Conservation (phyloP, 2,888 invertebrate genomes). For the Chydorus sphaericus region DNA sequence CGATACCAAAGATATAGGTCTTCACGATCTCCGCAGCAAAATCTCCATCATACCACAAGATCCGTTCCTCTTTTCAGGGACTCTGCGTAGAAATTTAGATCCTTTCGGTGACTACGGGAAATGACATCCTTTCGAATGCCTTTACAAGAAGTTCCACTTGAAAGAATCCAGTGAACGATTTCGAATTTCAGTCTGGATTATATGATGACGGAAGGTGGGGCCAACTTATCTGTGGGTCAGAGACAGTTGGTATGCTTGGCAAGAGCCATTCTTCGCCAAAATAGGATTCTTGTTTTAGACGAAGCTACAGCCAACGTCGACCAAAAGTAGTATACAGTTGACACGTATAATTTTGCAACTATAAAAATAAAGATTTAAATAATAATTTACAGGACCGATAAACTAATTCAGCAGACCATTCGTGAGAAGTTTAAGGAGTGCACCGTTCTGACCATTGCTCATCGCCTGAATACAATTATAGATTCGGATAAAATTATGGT, state of each 20-base stretch:
- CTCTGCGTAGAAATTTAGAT: constrained; percentile 76
- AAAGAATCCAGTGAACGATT: constrained; percentile 47
- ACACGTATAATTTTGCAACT: neutral
- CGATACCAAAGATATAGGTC: constrained; percentile 64
- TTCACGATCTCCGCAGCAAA: constrained; percentile 51
- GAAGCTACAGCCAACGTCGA: constrained; percentile 93
- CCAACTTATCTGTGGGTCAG: constrained; percentile 79
- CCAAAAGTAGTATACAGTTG: constrained; percentile 42
- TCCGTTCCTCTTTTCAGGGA: constrained; percentile 79
- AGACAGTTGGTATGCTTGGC: constrained; percentile 79
- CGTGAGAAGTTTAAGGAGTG: constrained; percentile 12
- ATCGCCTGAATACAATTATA: constrained; percentile 15
- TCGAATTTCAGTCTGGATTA: constrained; percentile 50
- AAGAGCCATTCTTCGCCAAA: constrained; percentile 67
- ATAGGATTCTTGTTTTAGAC: constrained; percentile 70
- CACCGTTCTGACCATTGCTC: constrained; percentile 14
- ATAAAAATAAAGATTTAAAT: no score
- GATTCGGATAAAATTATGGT: constrained; percentile 14
- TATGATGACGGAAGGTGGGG: constrained; percentile 48
- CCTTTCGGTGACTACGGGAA: constrained; percentile 37
- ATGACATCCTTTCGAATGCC: constrained; percentile 11
- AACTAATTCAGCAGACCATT: constrained; percentile 13
- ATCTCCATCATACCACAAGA: constrained; percentile 85
- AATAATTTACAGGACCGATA: constrained; percentile 14
- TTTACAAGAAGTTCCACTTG: constrained; percentile 36